Base-by-base conservation (phyloP, 2,888 invertebrate genomes). In the Gortyna flavago region DNA sequence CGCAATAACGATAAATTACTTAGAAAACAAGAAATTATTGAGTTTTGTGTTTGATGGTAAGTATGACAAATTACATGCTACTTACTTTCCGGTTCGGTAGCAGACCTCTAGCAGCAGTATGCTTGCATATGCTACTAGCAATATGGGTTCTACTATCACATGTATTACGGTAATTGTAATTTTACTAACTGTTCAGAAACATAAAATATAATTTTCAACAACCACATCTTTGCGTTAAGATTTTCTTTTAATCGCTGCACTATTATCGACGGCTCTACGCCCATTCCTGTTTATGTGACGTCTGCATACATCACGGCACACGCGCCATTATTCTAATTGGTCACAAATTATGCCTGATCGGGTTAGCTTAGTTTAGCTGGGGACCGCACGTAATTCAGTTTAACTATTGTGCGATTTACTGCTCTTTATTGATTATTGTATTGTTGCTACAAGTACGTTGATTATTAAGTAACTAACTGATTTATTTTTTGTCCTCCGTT, bases 321-420 rank as follows among this genome's bases (percentile, higher is more conserved):
- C 90, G 90, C 93, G 93, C 96, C 97, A 97, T 96, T 96, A 96
- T 96, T 96, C 96, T 96, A 97, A 97, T 96, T 97, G 97, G 95
- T 95, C 96, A 94, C 96, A 96, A 96, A 96, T 96, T 96, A 96
- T 95, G 95, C 93, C 95, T 95, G 96, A 96, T 96, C 96, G 96
- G 96, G 96, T 96, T 96, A 96, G 96, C 93, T 94, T 92, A 93
- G 95, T 94, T 94, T 93, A 92, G 94, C 92, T 91, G 93, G 92
- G 90, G 91, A 87, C 89, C 81, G 75, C 79, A 84, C 86, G 89
- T 95, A 95, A 96, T 94, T 94, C 93, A 92, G 94, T 95, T 95
- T 93, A 89, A 89, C 90, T 90, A 91, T 92, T 91, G 92, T 90
- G 92, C 92, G 92, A 92, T 92, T 92, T 92, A 91, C 92, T 88